Evolutionary conservation across 2,888 invertebrate genomes (phyloP).

Genomic region (Cantharis rustica): DNA sequence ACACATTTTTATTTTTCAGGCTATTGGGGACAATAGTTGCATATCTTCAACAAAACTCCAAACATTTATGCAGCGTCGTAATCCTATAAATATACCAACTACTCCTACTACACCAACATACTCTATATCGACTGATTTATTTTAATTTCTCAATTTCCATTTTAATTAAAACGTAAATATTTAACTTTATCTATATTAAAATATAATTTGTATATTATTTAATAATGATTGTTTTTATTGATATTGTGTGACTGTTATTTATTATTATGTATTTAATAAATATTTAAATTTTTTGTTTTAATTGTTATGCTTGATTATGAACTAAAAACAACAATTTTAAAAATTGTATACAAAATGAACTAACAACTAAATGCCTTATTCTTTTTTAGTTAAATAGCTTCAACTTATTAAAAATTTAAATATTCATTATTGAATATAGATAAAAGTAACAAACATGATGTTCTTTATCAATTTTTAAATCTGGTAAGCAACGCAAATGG

Average conservation of each 20-base stretch:
- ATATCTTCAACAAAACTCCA: slow-evolving; percentile 53
- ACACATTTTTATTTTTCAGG: background rate
- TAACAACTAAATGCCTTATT: too few species aligned
- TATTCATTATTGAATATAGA: too few species aligned
- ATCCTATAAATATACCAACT: slow-evolving; percentile 37
- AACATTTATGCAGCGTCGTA: slow-evolving; percentile 54
- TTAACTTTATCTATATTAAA: slow-evolving; percentile 8
- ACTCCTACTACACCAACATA: slow-evolving; percentile 24
- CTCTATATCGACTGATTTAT: slow-evolving; percentile 33
- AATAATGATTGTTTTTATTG: slow-evolving; percentile 17
- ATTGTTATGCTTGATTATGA: background rate
- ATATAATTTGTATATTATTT: slow-evolving; percentile 11
- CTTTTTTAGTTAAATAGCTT: too few species aligned
- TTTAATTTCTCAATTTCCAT: background rate
- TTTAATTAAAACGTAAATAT: background rate
- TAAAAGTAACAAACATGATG: too few species aligned
- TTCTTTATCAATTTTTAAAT: too few species aligned
- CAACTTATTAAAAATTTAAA: too few species aligned
- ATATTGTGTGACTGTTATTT: slow-evolving; percentile 32
- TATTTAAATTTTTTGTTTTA: slow-evolving; percentile 5
- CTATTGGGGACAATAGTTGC: background rate
- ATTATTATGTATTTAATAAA: slow-evolving; percentile 25
- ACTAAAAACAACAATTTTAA: background rate
- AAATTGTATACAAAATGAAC: too few species aligned
- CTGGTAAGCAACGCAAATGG: too few species aligned